A percentile compares a stretch with the other conserved stretches of the same genome.
Conservation (phyloP, 2,888 invertebrate genomes). For the Caenorhabditis sp. region DNA sequence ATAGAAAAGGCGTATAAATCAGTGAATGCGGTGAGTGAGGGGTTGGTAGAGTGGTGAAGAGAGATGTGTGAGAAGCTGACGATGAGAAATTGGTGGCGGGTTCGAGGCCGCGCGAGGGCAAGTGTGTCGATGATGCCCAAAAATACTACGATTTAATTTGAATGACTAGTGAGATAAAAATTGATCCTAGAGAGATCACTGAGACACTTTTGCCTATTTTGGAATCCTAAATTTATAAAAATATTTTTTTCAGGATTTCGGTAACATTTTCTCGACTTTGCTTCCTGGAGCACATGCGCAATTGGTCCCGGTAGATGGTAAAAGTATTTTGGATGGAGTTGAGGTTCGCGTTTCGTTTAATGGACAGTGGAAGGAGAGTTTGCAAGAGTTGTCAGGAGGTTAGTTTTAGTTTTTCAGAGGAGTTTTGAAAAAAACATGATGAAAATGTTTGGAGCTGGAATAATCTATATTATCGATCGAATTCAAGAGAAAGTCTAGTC, state of each 20-base stretch:
- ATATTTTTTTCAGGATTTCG: conserved; percentile 81
- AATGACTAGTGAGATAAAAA: conserved; percentile 42
- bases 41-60: no score
- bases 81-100: conserved; percentile 9
- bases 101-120: conserved; percentile 15
- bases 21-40: conserved; percentile 78
- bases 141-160: conserved; percentile 48
- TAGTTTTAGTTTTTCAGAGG: conserved; percentile 74
- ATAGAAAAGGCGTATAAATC: conserved; percentile 82
- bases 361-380: conserved; percentile 91
- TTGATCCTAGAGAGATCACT: conserved; percentile 5
- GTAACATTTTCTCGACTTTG: conserved; percentile 88
- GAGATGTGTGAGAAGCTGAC: no score
- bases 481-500: no score
- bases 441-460: no score
- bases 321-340: conserved; percentile 83
- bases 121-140: conserved; percentile 31
- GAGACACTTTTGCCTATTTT: conserved; percentile 47
- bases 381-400: conserved; percentile 94
- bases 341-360: conserved; percentile 91
- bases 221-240: background rate
- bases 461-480: no score
- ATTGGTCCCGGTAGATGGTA: conserved; percentile 81
- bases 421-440: background rate
- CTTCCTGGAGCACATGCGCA: conserved; percentile 89